Evolutionary conservation across 2,113 vertebrate genomes (phyloP), one percentile per base, ranked within the genome.

Genomic region (Sorex fumeus): DNA sequence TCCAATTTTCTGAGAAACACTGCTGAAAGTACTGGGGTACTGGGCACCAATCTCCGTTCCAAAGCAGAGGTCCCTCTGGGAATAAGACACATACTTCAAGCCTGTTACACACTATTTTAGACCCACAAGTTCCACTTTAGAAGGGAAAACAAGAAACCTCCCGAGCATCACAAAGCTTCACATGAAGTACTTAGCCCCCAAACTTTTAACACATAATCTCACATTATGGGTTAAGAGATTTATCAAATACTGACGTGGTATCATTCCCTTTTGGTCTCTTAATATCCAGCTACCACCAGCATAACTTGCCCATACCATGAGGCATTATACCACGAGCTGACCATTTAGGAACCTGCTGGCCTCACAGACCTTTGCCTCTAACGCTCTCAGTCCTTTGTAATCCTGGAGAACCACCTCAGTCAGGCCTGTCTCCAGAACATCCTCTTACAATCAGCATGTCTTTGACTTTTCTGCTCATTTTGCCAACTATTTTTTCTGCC

Each of bases 401-500:
- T 40, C 25, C 30, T 45, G 15, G 36, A 25, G 36, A 53, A 67
- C 43, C 60, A 30, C 78, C 30, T 86, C 72, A 84, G 40, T 40
- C 40, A 40, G 40, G 40, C 40, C 40, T 40, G 7, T 40, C 40
- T 40, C 40, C 40, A 40, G 40, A 40, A 40, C 40, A 40, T 40
- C 40, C 40, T 40, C 40, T 40, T 7, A 40, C 40, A 86, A 90
- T 30, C 7, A 70, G 57, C 78, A 82, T 15, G 23, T 69, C 47
- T 90, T 88, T 57, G 64, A 23, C 18, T 57, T 69, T 84, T 92
- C 40, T 47, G 45, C 27, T 76, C 47, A 76, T 6, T 84, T 71
- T 69, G 79, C 74, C 50, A 75, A 43, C 23, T 57, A 53, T 40
- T 53, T 45, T 86, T 76, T 79, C 43, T 76, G 64, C 16, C 28